These are phyloP conservation scores for Camponotus pennsylvanicus DNA, from an alignment of 1,140 invertebrate species.

Conservation along the genomic window DNA sequence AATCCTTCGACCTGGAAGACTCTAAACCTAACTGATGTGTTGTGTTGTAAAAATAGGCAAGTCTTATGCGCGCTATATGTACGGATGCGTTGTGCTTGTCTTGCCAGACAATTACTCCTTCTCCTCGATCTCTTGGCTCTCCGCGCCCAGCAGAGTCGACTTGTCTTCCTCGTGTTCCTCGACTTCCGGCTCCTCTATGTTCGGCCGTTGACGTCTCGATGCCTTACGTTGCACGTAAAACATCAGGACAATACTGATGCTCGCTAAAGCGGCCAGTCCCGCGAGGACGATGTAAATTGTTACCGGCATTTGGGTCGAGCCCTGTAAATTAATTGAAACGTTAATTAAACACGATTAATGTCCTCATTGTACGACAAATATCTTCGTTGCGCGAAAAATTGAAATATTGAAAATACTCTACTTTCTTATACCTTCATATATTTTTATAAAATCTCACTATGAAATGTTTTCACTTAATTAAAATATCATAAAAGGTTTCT, in stretches of 20 bases:
- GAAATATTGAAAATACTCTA: background rate
- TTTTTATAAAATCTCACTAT: background rate
- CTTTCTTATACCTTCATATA: background rate
- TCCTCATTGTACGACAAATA: background rate
- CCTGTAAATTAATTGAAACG: constrained; percentile 49
- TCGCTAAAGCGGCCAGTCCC: constrained; percentile 53
- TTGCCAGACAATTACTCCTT: constrained; percentile 73
- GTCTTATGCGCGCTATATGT: constrained; percentile 65
- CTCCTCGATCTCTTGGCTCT: constrained; percentile 76
- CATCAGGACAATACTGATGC: constrained; percentile 64
- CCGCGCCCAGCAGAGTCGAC: constrained; percentile 78
- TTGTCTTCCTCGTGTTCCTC: constrained; percentile 78
- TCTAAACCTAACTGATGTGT: constrained; percentile 50
- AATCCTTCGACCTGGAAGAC: constrained; percentile 38
- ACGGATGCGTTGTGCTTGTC: constrained; percentile 12
- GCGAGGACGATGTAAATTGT: constrained; percentile 63
- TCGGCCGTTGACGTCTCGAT: constrained; percentile 68
- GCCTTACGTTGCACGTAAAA: constrained; percentile 70
- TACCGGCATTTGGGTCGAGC: constrained; percentile 61
- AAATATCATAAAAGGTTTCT: background rate
- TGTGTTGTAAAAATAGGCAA: constrained; percentile 74
- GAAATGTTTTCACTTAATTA: background rate
- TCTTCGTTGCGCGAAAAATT: background rate
- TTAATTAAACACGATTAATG: constrained; percentile 10
- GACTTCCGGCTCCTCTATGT: constrained; percentile 75